Percentiles rank a stretch among this genome's conserved stretches.
Evolutionary conservation across 2,113 vertebrate genomes (phyloP).

Genomic region (Chrysochloris asiatica): DNA sequence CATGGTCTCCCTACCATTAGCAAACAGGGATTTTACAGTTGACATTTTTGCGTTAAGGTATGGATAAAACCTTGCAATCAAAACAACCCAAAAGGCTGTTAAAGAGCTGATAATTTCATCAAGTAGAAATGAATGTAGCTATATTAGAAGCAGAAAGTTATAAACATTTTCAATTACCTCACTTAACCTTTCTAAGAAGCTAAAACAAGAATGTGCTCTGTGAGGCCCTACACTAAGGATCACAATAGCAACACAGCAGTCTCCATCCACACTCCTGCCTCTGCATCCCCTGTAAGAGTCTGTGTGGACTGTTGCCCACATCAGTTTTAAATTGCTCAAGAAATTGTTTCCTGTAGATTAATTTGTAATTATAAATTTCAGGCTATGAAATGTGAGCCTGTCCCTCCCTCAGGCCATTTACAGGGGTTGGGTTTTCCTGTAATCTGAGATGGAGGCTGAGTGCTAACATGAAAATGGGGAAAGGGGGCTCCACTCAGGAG

Average conservation of each 20-base stretch:
- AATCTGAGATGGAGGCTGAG: constrained; percentile 68
- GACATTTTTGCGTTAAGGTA: constrained; percentile 61
- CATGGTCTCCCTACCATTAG: neutral
- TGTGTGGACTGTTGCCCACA: constrained; percentile 16
- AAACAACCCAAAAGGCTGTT: constrained; percentile 73
- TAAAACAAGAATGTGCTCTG: neutral
- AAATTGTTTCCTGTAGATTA: constrained; percentile 84
- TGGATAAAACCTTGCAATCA: constrained; percentile 70
- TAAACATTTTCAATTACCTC: constrained; percentile 74
- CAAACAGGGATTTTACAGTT: neutral
- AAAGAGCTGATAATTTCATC: constrained; percentile 79
- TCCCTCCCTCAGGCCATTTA: constrained; percentile 72
- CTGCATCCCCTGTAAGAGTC: neutral
- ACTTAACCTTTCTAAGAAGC: constrained; percentile 67
- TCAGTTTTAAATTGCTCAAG: constrained; percentile 75
- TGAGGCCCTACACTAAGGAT: neutral
- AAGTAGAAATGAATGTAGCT: neutral
- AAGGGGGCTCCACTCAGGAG: neutral
- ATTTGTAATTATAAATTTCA: constrained; percentile 81
- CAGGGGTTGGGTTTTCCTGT: constrained; percentile 59
- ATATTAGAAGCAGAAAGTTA: constrained; percentile 55
- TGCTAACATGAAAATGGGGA: neutral
- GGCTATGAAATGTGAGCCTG: constrained; percentile 73
- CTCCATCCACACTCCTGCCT: neutral
- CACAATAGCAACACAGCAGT: rapidly evolving